These are phyloP conservation scores for Drymonia ruficornis DNA, from an alignment of 2,888 invertebrate genomes.

Conservation along the genomic window DNA sequence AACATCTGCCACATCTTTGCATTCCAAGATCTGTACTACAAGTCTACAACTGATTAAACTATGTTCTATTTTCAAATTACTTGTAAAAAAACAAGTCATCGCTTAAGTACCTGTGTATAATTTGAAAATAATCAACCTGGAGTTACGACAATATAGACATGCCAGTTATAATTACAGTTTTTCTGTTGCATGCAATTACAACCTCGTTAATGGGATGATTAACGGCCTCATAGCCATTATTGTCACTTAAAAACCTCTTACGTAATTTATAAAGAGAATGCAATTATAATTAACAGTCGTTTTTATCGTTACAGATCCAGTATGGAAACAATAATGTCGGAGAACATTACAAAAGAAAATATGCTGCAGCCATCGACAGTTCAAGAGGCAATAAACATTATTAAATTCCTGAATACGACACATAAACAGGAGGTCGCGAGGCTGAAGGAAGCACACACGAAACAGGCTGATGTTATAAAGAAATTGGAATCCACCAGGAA, in stretches of 20 bases:
- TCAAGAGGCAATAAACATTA: slow-evolving; percentile 78
- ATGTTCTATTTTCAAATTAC: not conserved
- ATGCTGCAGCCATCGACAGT: slow-evolving; percentile 68
- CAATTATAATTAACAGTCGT: slow-evolving; percentile 30
- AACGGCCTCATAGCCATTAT: slow-evolving; percentile 3
- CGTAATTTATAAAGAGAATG: not conserved
- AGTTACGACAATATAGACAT: slow-evolving; percentile 8
- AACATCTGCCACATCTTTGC: not conserved
- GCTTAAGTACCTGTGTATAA: not conserved
- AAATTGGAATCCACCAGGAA: slow-evolving; percentile 75
- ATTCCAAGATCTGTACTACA: not conserved
- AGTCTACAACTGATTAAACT: too few relatives aligned
- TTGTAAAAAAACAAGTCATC: not conserved
- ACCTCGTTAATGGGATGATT: slow-evolving; percentile 12
- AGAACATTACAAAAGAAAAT: slow-evolving; percentile 57
- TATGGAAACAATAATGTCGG: slow-evolving; percentile 53
- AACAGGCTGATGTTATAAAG: slow-evolving; percentile 71
- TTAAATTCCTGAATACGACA: slow-evolving; percentile 75
- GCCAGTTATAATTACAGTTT: slow-evolving; percentile 7
- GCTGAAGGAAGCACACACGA: slow-evolving; percentile 65
- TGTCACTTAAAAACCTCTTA: not conserved
- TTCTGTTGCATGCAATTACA: slow-evolving; percentile 13
- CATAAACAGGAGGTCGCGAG: slow-evolving; percentile 76
- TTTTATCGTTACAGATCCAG: slow-evolving; percentile 59
- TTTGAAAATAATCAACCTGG: not conserved